Evolutionary conservation across 64 coral and sea anemone species (phyloP), one percentile per base, ranked within the genome.

Genomic region (Dendrophyllia cribrosa): DNA sequence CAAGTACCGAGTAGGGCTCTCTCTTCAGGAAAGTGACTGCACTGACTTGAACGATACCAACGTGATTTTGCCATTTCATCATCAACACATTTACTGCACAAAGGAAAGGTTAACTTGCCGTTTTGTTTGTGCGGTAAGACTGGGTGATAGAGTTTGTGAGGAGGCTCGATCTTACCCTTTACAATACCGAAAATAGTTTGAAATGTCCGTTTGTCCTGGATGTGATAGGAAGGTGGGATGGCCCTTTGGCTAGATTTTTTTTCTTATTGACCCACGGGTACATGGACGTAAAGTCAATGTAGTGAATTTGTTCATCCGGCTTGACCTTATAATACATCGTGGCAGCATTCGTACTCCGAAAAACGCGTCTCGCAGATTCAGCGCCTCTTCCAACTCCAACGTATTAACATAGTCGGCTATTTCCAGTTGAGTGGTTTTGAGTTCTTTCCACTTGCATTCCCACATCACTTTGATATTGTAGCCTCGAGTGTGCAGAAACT

Each of bases 261-360:
- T 19, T 68, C 1, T 25, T 66, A 9, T 89, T 89, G 47, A 87
- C n/a, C 7, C 11, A 87, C 0, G 67, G 79, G 17, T 87, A 75
- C 0, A 88, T n/a, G 0, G 86, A 75, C 0, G 88, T 90, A 1
- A 63, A 74, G 19, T 90, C 75, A 15, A 24, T 47, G 9, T 90
- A 90, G 1, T 11, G 6, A 4, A 89, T 89, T 49, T 78, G 45
- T 74, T 89, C 73, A 0, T 61, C 87, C 34, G 0, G 34, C 34
- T 34, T 34, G 0, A 0, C n/a, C 8, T 58, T 9, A 34, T 34
- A 34, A 34, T 5, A 20, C 51, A 16, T 51, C 15, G 4, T 62
- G 71, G 5, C 66, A 89, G 26, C 78, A 16, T 44, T 78, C 77
- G 50, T 1, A 78, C 89, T 1, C 89, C 89, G 9, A 48, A 91